Conservation (phyloP, 1,140 invertebrate species). For the Thrips palmi region DNA sequence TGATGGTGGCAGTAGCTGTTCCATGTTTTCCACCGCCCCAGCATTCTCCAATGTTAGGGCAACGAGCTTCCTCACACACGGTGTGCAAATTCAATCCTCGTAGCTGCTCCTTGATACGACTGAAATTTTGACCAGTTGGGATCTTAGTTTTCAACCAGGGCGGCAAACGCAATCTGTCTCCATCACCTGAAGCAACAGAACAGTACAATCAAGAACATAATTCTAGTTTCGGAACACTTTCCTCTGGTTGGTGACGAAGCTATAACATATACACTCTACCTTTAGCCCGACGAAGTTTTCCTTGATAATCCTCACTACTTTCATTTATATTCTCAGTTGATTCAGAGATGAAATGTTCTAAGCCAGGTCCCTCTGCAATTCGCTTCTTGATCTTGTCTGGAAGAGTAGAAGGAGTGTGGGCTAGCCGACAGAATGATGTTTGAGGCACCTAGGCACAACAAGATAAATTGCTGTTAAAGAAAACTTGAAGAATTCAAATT, state of each 20-base stretch:
- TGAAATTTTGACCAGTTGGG: constrained; percentile 73
- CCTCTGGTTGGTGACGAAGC: neutral
- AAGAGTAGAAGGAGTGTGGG: constrained; percentile 5
- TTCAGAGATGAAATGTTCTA: constrained; percentile 34
- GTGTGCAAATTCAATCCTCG: constrained; percentile 82
- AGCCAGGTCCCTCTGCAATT: constrained; percentile 35
- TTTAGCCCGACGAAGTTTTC: neutral
- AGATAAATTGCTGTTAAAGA: neutral
- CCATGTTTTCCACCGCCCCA: constrained; percentile 89
- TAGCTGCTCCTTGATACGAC: constrained; percentile 70
- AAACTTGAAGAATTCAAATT: neutral
- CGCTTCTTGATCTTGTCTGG: constrained; percentile 28
- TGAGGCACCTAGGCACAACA: constrained; percentile 5
- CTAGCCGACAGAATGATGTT: too few species aligned
- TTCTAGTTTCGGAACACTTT: constrained; percentile 23
- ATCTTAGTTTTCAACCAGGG: constrained; percentile 96
- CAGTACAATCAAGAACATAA: constrained; percentile 31
- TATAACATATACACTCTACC: neutral
- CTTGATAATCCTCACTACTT: neutral
- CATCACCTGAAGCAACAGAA: constrained; percentile 42
- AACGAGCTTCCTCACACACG: constrained; percentile 96
- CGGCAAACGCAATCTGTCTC: constrained; percentile 65
- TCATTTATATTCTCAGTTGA: constrained; percentile 7
- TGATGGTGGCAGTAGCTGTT: constrained; percentile 76
- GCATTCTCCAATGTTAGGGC: constrained; percentile 98